Conservation (phyloP, 2,888 invertebrate genomes). For the Tenthredo mesomela region DNA sequence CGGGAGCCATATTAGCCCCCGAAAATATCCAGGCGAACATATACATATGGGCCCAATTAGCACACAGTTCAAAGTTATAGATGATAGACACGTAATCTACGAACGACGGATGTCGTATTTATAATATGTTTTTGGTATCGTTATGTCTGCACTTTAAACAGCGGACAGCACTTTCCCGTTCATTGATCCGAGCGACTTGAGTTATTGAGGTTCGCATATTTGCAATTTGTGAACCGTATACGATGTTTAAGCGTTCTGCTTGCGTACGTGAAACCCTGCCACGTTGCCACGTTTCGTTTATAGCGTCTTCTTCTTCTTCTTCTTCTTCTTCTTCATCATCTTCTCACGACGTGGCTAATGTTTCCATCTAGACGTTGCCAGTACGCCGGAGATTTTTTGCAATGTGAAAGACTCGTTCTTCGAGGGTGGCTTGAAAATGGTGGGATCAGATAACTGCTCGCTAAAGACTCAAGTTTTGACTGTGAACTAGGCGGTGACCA, state of each 20-base stretch:
- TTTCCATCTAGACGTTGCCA: neutral
- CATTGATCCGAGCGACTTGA: constrained; percentile 37
- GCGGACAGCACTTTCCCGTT: constrained; percentile 29
- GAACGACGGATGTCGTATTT: neutral
- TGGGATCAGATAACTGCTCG: neutral
- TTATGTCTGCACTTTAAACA: neutral
- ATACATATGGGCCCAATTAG: neutral
- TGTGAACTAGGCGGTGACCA: constrained; percentile 64
- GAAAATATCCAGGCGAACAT: neutral
- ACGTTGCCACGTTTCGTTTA: constrained; percentile 16
- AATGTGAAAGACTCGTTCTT: neutral
- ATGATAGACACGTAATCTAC: neutral
- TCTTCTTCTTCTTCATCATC: neutral
- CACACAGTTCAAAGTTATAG: neutral
- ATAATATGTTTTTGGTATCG: neutral
- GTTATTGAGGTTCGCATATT: constrained; percentile 37
- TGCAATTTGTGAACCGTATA: constrained; percentile 42
- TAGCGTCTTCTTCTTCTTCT: constrained; percentile 18
- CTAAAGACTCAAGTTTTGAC: neutral
- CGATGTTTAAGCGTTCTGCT: constrained; percentile 29
- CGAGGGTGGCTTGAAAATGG: neutral
- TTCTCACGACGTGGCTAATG: neutral
- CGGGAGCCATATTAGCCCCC: neutral
- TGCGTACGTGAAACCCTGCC: constrained; percentile 7
- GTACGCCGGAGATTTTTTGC: neutral